Conservation (phyloP, 2,113 vertebrate genomes). For the Xiphorhynchus elegans region DNA sequence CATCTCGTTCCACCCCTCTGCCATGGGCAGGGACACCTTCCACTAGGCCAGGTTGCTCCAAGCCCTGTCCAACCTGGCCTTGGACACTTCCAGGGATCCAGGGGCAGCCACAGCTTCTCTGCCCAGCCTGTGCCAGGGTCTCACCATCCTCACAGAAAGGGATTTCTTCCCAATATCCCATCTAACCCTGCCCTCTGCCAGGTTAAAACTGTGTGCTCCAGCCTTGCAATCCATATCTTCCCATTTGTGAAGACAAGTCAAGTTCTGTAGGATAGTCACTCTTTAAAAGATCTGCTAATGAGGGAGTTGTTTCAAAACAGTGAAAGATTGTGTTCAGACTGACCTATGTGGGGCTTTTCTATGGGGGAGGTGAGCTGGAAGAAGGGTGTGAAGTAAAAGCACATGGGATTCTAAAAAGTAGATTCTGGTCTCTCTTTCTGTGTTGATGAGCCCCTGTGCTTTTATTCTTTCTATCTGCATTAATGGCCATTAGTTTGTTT, state of each 20-base stretch:
- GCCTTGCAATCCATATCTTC: rapidly evolving
- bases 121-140: neutral
- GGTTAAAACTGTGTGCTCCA: neutral
- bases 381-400: neutral
- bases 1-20: neutral
- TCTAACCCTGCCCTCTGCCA: neutral
- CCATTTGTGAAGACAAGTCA: neutral
- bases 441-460: neutral
- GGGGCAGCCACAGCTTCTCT: neutral
- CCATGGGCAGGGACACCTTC: neutral
- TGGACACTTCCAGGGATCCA: neutral
- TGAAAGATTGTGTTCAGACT: neutral
- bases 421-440: neutral
- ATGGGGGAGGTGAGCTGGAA: neutral
- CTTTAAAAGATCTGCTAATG: neutral
- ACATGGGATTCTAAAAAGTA: neutral
- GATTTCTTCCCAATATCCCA: neutral
- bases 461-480: neutral
- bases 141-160: neutral
- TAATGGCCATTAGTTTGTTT: neutral
- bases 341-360: neutral
- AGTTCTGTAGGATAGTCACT: neutral
- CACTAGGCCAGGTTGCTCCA: rapidly evolving
- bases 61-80: rapidly evolving
- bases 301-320: neutral